Percentiles rank a stretch among this genome's conserved stretches.
These are phyloP conservation scores for Campoplex capitator DNA, from an alignment of 2,888 invertebrate species.

Conservation along the genomic window DNA sequence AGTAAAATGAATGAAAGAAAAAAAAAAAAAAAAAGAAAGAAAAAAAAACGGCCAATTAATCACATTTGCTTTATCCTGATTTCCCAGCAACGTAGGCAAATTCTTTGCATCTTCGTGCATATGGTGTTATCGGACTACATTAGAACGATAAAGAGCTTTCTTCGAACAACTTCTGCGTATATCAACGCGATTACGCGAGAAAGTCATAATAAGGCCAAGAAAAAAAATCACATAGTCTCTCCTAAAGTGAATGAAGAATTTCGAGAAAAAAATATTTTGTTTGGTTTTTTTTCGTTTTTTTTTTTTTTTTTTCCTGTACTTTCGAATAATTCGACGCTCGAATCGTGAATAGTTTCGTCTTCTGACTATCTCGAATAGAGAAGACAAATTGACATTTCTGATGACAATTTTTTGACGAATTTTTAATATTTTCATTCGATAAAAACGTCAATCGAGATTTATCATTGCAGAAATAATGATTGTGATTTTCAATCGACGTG, in stretches of 20 bases:
- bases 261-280: not conserved
- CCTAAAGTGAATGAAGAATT: not conserved
- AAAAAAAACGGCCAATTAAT: not conserved
- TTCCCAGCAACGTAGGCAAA: constrained; percentile 16
- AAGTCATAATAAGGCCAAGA: constrained; percentile 14
- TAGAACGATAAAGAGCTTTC: constrained; percentile 35
- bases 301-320: no score
- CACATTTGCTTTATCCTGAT: constrained; percentile 7
- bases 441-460: not conserved
- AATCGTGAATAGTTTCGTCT: not conserved
- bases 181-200: constrained; percentile 25
- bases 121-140: not conserved
- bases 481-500: not conserved
- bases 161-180: constrained; percentile 15
- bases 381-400: not conserved
- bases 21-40: constrained; percentile 4
- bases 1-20: not conserved
- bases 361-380: not conserved
- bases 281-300: not conserved
- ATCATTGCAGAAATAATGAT: not conserved
- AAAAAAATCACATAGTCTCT: constrained; percentile 14
- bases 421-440: not conserved
- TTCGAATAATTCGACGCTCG: not conserved
- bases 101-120: not conserved
- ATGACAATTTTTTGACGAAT: not conserved